These are phyloP conservation scores for Ommatoiulus sabulosus DNA, from an alignment of 2,888 invertebrate genomes.

Conservation along the genomic window DNA sequence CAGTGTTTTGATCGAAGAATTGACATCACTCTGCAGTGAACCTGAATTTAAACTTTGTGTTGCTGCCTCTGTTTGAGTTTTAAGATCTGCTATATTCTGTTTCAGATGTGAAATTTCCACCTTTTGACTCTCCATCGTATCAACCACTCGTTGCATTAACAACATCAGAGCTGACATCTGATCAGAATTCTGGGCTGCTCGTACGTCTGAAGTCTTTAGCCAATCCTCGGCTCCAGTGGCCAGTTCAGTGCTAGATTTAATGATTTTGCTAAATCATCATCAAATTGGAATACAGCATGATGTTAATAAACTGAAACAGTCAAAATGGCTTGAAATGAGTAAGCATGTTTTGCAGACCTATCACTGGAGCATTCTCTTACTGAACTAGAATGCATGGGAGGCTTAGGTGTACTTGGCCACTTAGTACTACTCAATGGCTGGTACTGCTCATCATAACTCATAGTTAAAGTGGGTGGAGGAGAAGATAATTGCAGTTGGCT, in stretches of 20 bases:
- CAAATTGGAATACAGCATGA: background rate
- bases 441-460: background rate
- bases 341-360: background rate
- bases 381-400: background rate
- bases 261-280: background rate
- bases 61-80: background rate
- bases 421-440: background rate
- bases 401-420: background rate
- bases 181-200: conserved; percentile 2
- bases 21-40: conserved; percentile 45
- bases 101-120: conserved; percentile 28
- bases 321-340: background rate
- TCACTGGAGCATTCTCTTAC: background rate
- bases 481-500: background rate
- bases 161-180: background rate
- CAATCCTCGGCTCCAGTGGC: background rate
- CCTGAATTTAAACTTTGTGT: background rate
- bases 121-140: conserved; percentile 40
- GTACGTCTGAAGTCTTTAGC: background rate
- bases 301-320: no score
- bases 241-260: background rate
- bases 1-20: conserved; percentile 38
- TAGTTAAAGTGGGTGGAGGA: background rate
- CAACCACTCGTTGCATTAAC: background rate
- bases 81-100: background rate